Evolutionary conservation across 2,113 vertebrate species (phyloP).

Genomic region (Nyctereutes procyonoides): DNA sequence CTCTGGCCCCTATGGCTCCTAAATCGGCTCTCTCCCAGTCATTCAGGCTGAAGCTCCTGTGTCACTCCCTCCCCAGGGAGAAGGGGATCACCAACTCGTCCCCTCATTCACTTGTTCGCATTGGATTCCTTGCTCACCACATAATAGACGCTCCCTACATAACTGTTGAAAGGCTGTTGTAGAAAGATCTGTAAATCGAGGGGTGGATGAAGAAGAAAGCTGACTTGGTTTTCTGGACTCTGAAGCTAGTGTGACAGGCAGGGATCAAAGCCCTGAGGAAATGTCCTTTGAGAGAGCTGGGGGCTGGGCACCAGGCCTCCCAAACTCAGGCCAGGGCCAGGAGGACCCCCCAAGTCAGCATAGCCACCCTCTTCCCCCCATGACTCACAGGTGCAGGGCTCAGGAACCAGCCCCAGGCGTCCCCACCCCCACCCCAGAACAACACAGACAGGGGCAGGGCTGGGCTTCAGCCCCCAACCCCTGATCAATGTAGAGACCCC

Average conservation of each 20-base stretch:
- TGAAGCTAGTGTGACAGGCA: not conserved
- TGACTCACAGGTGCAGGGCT: not conserved
- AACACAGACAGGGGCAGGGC: not conserved
- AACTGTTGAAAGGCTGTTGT: not conserved
- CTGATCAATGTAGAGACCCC: not conserved
- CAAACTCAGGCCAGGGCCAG: not conserved
- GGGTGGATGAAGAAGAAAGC: not conserved
- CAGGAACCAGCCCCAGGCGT: not conserved
- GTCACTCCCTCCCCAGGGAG: not conserved
- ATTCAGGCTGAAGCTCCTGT: not conserved
- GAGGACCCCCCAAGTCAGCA: not conserved
- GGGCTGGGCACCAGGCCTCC: not conserved
- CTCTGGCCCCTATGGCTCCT: not conserved
- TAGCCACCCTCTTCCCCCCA: not conserved
- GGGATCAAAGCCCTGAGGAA: not conserved
- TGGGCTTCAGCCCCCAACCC: not conserved
- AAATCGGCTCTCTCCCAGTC: not conserved
- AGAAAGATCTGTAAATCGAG: not conserved
- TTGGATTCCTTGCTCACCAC: not conserved
- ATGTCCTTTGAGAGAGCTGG: not conserved
- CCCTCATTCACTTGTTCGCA: fast-evolving
- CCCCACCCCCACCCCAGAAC: too few relatives aligned
- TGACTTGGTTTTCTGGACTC: not conserved
- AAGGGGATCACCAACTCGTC: not conserved
- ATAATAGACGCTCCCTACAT: not conserved